Base-by-base conservation (phyloP, 2,888 invertebrate genomes). In the Clitarchus hookeri region DNA sequence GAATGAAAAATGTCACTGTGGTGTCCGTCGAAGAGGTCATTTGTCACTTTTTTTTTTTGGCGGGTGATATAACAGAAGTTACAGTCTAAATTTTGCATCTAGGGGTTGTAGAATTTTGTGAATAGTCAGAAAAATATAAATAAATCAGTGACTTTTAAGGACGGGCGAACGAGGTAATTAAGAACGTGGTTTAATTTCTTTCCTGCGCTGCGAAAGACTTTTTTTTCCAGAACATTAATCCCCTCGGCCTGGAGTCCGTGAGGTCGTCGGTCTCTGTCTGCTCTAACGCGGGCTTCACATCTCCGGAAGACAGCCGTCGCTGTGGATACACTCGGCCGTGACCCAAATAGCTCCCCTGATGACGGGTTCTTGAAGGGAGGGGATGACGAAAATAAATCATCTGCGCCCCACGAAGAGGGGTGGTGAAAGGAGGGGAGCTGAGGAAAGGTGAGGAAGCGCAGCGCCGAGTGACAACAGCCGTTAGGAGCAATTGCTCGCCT, bases 401-500 rank as follows among this genome's bases (percentile, higher is more conserved):
- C 65, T 65, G 65, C 65, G 65, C 65, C 19, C 65, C 65, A 1
- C 19, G 65, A n/a, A 9, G 65, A 65, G 65, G n/a, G 16, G 3
- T 6, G 65, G 23, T 8, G 65, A n/a, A 0, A 23, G 65, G 65
- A 65, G 0, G 53, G 13, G 19, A 53, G 53, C 13, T 2, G 53
- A 65, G 23, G 8, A 19, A n/a, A 65, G 65, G 65, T 65, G 65
- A 65, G 65, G 65, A 65, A 65, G 65, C 65, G 65, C 65, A 65
- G 65, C 65, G 65, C 19, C 65, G 65, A 65, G 65, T 65, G 65
- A 65, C 65, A 65, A 65, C 65, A 65, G 65, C 65, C 65, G 65
- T 65, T n/a, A n/a, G n/a, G 65, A 65, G 65, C 65, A 65, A 65
- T 65, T 65, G 65, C 65, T n/a, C n/a, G 65, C 65, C 65, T 0